Evolutionary conservation across 1,140 invertebrate species (phyloP).

Genomic region (Archegozetes longisetosus): DNA sequence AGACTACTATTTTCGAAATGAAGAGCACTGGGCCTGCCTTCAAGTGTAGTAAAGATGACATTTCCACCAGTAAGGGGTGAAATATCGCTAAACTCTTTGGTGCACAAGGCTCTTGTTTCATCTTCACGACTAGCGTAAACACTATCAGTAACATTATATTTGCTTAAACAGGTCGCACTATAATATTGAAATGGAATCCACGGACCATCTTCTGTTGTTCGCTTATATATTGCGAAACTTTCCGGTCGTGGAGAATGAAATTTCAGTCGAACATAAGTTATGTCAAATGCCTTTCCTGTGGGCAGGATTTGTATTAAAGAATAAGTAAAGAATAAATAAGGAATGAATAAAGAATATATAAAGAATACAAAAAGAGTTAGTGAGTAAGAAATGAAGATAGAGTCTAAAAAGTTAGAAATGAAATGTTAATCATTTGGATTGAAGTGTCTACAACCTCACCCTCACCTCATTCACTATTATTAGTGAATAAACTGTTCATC

Average conservation of each 20-base stretch:
- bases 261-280: constrained; percentile 81
- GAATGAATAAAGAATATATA: too few species aligned
- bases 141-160: constrained; percentile 63
- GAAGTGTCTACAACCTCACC: too few species aligned
- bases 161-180: constrained; percentile 73
- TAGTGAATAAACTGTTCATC: too few species aligned
- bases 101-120: constrained; percentile 79
- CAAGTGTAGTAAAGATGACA: constrained; percentile 87
- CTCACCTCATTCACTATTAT: too few species aligned
- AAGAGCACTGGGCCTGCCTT: constrained; percentile 78
- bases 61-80: constrained; percentile 87
- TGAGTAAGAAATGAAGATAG: constrained; percentile 6
- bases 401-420: neutral
- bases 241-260: constrained; percentile 91
- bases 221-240: constrained; percentile 91
- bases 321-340: constrained; percentile 15
- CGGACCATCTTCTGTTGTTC: constrained; percentile 47
- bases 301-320: constrained; percentile 27
- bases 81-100: constrained; percentile 91
- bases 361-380: too few species aligned
- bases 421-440: too few species aligned
- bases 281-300: constrained; percentile 94
- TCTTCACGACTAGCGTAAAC: constrained; percentile 47
- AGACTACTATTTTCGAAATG: constrained; percentile 72
- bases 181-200: constrained; percentile 97